Base-by-base conservation (phyloP, 2,888 invertebrate species). In the Harpalus rufipes region DNA sequence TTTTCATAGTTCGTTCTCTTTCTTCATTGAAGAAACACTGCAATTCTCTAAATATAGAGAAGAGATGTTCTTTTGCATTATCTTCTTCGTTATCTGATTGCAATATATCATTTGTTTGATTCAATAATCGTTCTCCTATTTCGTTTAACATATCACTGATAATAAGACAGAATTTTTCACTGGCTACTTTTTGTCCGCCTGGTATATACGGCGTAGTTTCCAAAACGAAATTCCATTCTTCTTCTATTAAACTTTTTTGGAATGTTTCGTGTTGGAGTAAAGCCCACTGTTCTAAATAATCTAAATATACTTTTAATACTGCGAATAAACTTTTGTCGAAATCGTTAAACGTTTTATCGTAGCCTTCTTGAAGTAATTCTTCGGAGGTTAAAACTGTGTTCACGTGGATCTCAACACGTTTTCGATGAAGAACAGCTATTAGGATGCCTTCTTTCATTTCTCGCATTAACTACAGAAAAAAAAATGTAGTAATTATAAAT, bases 401-500 rank as follows among this genome's bases (percentile, higher is more conserved):
- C 81, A 95, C 93, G 90, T 96, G 94, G 1, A 93, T 92, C 68
- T 94, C 92, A 90, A 95, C 97, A 88, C 96, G 94, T 88, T 95
- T 94, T 12, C 97, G 95, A 91, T 97, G 96, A 84, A 95, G 93
- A 59, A 96, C 94, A 12, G 98, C 97, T 72, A 97, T 94, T 88
- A 95, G 95, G 81, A 99, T 91, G 0, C 97, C 97, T 88, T 98
- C 98, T 86, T 97, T 96, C 86, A 98, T 93, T 91, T 99, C 98
- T 89, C 96, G 95, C 92, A 97, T 96, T 78, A 97, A 90, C 94
- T 95, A 91, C 10, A 21, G 32, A 32, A 32, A 32, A 32, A 32
- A 32, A 32, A 4, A 5, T 32, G 5, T 32, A 32, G 32, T 32
- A 32, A 32, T 32, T 32, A 32, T 5, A 32, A 5, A 32, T 4